Evolutionary conservation across 2,113 vertebrate genomes (phyloP).

Genomic region (Acanthochromis polyacanthus): DNA sequence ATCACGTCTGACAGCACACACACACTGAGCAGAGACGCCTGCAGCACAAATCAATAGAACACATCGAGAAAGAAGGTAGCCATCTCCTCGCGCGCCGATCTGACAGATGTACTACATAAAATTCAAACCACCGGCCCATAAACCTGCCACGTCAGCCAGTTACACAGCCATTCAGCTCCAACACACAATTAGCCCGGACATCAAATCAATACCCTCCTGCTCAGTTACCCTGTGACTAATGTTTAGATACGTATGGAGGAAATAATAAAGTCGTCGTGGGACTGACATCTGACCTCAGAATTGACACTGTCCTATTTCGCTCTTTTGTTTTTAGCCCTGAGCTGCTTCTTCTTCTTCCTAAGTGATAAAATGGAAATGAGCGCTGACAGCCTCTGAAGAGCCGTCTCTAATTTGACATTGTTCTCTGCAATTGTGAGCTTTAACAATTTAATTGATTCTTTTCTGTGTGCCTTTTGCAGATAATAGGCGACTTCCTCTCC

Average conservation of each 20-base stretch:
- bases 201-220: slow-evolving; percentile 60
- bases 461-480: slow-evolving; percentile 26
- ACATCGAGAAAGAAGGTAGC: slow-evolving; percentile 37
- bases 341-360: neutral
- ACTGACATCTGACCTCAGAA: slow-evolving; percentile 44
- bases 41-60: slow-evolving; percentile 60
- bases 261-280: slow-evolving; percentile 52
- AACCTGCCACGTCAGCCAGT: slow-evolving; percentile 48
- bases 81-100: slow-evolving; percentile 7
- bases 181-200: slow-evolving; percentile 56
- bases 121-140: slow-evolving; percentile 25
- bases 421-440: slow-evolving; percentile 44
- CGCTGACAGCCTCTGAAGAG: slow-evolving; percentile 36
- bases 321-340: neutral
- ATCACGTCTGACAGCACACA: slow-evolving; percentile 27
- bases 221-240: slow-evolving; percentile 51
- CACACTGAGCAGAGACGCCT: slow-evolving; percentile 20
- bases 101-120: slow-evolving; percentile 55
- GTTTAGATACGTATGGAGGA: slow-evolving; percentile 40
- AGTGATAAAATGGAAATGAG: slow-evolving; percentile 43
- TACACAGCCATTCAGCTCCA: slow-evolving; percentile 28
- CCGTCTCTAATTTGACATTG: slow-evolving; percentile 56
- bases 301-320: slow-evolving; percentile 17
- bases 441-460: slow-evolving; percentile 57
- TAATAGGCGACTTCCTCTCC: neutral